Evolutionary conservation across 1,140 invertebrate species (phyloP), one percentile per base, ranked within the genome.

Genomic region (Meloidogyne chitwoodi): DNA sequence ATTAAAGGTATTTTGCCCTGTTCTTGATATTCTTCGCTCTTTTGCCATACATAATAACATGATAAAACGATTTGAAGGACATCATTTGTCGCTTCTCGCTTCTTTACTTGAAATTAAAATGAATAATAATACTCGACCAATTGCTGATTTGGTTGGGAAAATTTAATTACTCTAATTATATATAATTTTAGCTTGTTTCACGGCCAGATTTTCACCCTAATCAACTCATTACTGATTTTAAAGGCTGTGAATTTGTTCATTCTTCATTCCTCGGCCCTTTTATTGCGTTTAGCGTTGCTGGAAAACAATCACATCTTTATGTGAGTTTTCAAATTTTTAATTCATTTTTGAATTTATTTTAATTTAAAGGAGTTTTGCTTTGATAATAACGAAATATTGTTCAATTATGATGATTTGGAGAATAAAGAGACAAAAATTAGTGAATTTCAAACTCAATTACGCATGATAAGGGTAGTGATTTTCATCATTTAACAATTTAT

Each of bases 211-310:
- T 73, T 27, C 56, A 73, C 11, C 71, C 71, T 19, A 73, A 26
- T 11, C 29, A 27, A 1, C 12, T 65, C 12, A 26, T 73, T 10
- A 64, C 44, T 34, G 11, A 73, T 34, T 56, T 63, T 48, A 27
- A 19, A 22, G 91, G 93, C 85, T 85, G 88, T 0, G 92, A 93
- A 82, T 94, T 94, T 88, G 89, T 92, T 63, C 92, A 93, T 0
- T 90, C 91, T n/a, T 86, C 93, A 38, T 94, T 92, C 80, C 89
- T 98, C 0, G 94, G 94, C 27, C 93, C 94, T 0, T 96, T 98
- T 86, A 89, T 97, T 29, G 91, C 91, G 12, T 90, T 96, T 0
- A 76, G 92, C 93, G 83, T 87, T 93, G 41, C 92, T 93, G 82
- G 91, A 91, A 56, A 91, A 91, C 73, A 90, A 92, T 74, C 90